Base-by-base conservation (phyloP, 2,797 vertebrate species). In the Parauchenoglanis punctatus region DNA sequence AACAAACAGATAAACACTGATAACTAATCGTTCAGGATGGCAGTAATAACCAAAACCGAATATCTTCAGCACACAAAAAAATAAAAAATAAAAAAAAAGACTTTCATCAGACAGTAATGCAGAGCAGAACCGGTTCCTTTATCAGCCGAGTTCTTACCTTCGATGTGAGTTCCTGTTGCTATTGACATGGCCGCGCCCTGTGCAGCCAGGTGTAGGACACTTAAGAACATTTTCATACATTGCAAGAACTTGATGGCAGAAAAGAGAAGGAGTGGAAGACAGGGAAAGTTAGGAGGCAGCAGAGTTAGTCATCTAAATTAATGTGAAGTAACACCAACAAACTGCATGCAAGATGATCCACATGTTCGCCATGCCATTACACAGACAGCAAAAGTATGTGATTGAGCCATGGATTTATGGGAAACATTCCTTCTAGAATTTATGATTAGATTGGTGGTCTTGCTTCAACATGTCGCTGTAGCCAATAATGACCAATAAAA, bases 151-250 rank as follows among this genome's bases (percentile, higher is more conserved):
- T 87, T 93, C 98, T 98, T 97, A 99, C 98, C 98, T 99, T 96
- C 98, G 93, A 95, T 99, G 98, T 80, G 98, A 99, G 96, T 99
- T 99, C 97, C 98, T 97, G 98, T 99, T 99, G 97, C 98, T 99
- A 97, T 99, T 99, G 96, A 99, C 98, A 95, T 99, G 98, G 95
- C 98, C 98, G 89, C 98, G 97, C 96, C 98, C 98, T 91, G 98
- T 99, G 97, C 98, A 99, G 97, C 98, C 98, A 88, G 97, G 98
- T 94, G 98, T 99, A 95, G 98, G 98, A 97, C 98, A 99, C 98
- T 99, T 99, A 97, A 99, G 98, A 95, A 99, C 98, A 97, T 99
- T 99, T 96, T 99, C 98, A 97, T 99, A 98, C 98, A 99, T 99
- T 96, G 98, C 98, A 96, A 99, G 97, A 96, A 99, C 98, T 99